Percentiles rank a stretch among this genome's conserved stretches.
Evolutionary conservation across 2,113 vertebrate species (phyloP).

Genomic region (Psammodynastes pulverulentus): DNA sequence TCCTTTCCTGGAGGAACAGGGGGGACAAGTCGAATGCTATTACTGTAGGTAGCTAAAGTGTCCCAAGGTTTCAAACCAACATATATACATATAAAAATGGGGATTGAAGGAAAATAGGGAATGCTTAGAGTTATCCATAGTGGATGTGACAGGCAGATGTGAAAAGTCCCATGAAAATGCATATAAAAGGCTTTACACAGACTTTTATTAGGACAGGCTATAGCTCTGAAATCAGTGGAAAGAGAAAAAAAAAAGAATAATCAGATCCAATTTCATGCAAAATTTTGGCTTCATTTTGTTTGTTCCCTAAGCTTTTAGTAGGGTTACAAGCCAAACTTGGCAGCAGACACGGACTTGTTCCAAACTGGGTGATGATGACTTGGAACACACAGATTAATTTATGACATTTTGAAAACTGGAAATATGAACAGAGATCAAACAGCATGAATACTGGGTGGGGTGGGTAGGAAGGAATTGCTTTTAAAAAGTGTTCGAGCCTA

Average conservation of each 20-base stretch:
- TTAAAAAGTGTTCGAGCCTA: neutral
- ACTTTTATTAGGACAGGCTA: constrained; percentile 51
- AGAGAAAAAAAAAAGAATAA: constrained; percentile 50
- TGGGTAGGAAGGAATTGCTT: neutral
- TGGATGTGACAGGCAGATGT: constrained; percentile 71
- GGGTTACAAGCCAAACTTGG: constrained; percentile 73
- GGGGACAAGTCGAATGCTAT: constrained; percentile 96
- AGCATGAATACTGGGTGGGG: neutral
- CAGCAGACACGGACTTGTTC: constrained; percentile 62
- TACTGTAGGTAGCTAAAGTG: constrained; percentile 84
- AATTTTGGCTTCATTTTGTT: constrained; percentile 62
- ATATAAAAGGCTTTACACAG: constrained; percentile 61
- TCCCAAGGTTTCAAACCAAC: constrained; percentile 78
- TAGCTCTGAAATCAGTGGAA: constrained; percentile 65
- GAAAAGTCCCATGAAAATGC: constrained; percentile 72
- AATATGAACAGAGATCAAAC: neutral
- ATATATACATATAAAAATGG: constrained; percentile 70
- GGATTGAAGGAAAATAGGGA: constrained; percentile 67
- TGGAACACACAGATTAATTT: constrained; percentile 43
- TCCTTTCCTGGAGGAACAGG: constrained; percentile 99
- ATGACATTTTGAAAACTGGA: neutral
- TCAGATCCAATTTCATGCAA: constrained; percentile 73
- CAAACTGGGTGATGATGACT: constrained; percentile 25
- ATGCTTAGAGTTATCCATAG: constrained; percentile 72
- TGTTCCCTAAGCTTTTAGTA: constrained; percentile 63